phyloP scores from a whole-genome alignment of 2,888 invertebrate species.

The Agrochola litura region DNA sequence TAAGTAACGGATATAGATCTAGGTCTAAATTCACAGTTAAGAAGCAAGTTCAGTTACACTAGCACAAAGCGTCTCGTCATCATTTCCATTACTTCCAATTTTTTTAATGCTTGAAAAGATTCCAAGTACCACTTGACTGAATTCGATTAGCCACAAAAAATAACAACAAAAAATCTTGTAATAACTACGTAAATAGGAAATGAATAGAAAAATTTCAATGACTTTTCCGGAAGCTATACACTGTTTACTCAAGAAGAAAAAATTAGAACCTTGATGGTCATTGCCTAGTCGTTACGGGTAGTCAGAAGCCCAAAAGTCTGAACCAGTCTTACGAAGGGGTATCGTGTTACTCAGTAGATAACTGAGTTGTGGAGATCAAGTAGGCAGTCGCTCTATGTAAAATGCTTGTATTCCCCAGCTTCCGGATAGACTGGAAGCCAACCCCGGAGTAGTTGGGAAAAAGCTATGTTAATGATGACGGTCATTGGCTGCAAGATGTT shows the following conservation, averaged over 20 bases:
- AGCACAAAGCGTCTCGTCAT: neutral
- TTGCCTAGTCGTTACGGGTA: neutral
- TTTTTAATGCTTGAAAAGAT: constrained; percentile 15
- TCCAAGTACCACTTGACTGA: constrained; percentile 22
- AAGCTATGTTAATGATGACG: neutral
- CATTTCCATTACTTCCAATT: neutral
- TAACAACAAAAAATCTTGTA: neutral
- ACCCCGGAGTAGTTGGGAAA: neutral
- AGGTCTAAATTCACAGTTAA: neutral
- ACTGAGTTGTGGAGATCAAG: neutral
- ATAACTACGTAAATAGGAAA: neutral
- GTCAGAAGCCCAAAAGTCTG: neutral
- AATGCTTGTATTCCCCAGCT: neutral
- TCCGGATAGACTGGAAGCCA: neutral
- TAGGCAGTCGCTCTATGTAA: neutral
- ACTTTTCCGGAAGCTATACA: constrained; percentile 1
- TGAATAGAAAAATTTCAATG: constrained; percentile 15
- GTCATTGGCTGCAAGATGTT: neutral
- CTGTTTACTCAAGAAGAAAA: neutral
- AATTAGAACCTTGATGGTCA: neutral
- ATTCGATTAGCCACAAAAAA: constrained; percentile 15
- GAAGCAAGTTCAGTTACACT: neutral
- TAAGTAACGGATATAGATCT: neutral
- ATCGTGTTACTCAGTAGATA: neutral
- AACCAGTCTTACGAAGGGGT: neutral